Evolutionary conservation across 1,140 invertebrate genomes (phyloP), one percentile per base, ranked within the genome.

Genomic region (Onthophagus taurus): DNA sequence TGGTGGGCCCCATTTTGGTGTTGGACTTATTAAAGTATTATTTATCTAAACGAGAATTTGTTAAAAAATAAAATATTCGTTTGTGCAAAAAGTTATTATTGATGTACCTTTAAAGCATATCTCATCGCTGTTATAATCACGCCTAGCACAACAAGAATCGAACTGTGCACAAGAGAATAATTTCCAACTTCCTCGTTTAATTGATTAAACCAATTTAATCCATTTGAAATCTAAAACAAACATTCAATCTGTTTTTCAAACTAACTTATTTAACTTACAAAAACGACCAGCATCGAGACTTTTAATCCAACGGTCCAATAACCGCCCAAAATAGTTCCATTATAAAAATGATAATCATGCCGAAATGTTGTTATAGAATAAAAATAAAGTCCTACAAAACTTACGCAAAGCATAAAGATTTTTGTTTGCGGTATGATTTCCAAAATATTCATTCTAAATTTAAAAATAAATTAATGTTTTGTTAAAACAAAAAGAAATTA

Each of bases 321-420:
- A 14, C 4, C 17, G 4, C 38, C 38, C n/a, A 41, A 14, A n/a
- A 41, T 41, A n/a, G 23, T 9, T 14, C 38, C 38, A 2, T 12
- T 26, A 12, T 24, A 26, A 13, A 41, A 41, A 26, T 41, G 38
- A 13, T 29, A 41, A 16, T 41, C 38, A 13, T 29, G 17, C 16
- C 17, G 24, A 13, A 41, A 4, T 13, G 21, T 21, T 9, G 3
- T 29, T 14, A 41, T 24, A 1, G 38, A 41, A 29, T 41, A 41
- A 8, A 41, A 16, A 29, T 16, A 41, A 4, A 41, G 23, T 26
- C 38, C 38, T 0, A n/a, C 2, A 11, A 41, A 26, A 17, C 21
- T 26, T 3, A 41, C 8, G 29, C 24, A 12, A n/a, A 41, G 13
- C 16, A 41, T 16, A 3, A n/a, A n/a, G n/a, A n/a, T n/a, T n/a